Conservation (phyloP, 2,113 vertebrate genomes). For the Chaetodon trifascialis region DNA sequence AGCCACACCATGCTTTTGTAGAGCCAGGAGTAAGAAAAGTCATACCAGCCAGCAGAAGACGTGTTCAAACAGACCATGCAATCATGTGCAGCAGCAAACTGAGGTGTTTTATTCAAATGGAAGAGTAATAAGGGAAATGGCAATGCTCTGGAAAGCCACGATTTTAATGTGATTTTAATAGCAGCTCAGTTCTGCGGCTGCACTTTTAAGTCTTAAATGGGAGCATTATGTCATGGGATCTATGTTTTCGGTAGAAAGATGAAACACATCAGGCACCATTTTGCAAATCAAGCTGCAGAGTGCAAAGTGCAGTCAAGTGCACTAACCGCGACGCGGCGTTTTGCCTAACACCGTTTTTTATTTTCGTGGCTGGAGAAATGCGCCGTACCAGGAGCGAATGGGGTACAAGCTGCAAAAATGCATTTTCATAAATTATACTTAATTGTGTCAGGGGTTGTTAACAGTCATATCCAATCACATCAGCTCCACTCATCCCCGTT, state of each 20-base stretch:
- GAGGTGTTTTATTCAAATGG: conserved; percentile 22
- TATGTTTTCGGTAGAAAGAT: neutral
- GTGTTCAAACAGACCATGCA: conserved; percentile 56
- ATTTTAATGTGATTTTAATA: conserved; percentile 11
- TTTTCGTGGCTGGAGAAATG: neutral
- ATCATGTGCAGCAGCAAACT: conserved; percentile 3
- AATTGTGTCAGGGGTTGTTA: conserved; percentile 2
- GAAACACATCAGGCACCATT: neutral
- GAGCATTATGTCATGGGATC: neutral
- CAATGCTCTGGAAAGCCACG: conserved; percentile 7
- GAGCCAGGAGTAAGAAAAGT: conserved; percentile 19
- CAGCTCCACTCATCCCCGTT: conserved; percentile 14
- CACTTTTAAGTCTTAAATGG: neutral
- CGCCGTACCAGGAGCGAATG: neutral
- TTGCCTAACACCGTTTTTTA: neutral
- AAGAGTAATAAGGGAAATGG: conserved; percentile 11
- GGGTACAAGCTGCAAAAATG: neutral
- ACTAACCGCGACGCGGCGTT: neutral
- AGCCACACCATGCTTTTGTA: conserved; percentile 40
- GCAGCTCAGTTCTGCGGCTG: conserved; percentile 33
- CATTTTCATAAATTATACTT: conserved; percentile 14
- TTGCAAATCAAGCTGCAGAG: neutral
- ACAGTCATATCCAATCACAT: conserved; percentile 12
- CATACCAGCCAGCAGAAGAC: conserved; percentile 31
- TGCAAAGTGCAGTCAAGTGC: neutral